Percentiles rank a stretch among this genome's conserved stretches.
Conservation (phyloP, 2,888 invertebrate species). For the Anthophora plumipes region DNA sequence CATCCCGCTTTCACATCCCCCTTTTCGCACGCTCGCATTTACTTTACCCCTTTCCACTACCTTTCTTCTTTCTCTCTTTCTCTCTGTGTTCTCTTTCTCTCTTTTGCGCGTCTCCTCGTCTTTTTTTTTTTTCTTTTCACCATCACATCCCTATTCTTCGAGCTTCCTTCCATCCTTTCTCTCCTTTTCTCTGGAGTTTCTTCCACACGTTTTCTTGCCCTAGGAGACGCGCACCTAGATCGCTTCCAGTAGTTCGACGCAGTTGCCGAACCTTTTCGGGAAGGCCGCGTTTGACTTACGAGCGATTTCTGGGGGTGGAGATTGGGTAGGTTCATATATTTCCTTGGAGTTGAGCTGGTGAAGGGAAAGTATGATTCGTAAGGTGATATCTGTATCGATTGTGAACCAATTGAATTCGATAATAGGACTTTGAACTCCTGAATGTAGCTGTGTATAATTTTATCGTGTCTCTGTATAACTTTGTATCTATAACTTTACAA, state of each 20-base stretch:
- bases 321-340: slow-evolving; percentile 58
- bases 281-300: slow-evolving; percentile 64
- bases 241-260: slow-evolving; percentile 18
- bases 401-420: too few species aligned
- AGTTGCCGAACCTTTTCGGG: slow-evolving; percentile 41
- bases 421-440: too few species aligned
- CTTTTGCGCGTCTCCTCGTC: background rate
- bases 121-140: background rate
- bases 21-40: slow-evolving; percentile 37
- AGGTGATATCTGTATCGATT: too few species aligned
- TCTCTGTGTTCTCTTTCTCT: background rate
- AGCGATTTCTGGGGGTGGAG: slow-evolving; percentile 39
- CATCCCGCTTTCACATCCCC: slow-evolving; percentile 25
- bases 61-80: background rate
- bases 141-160: background rate
- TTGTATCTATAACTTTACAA: too few species aligned
- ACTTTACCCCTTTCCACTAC: slow-evolving; percentile 37
- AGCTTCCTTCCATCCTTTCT: background rate
- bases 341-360: slow-evolving; percentile 6
- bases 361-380: too few species aligned
- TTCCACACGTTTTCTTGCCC: slow-evolving; percentile 1
- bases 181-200: background rate
- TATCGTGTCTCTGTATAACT: too few species aligned
- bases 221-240: slow-evolving; percentile 4
- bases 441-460: too few species aligned